phyloP scores from a whole-genome alignment of 1,140 invertebrate genomes.

The Holcopasites calliopsidis region DNA sequence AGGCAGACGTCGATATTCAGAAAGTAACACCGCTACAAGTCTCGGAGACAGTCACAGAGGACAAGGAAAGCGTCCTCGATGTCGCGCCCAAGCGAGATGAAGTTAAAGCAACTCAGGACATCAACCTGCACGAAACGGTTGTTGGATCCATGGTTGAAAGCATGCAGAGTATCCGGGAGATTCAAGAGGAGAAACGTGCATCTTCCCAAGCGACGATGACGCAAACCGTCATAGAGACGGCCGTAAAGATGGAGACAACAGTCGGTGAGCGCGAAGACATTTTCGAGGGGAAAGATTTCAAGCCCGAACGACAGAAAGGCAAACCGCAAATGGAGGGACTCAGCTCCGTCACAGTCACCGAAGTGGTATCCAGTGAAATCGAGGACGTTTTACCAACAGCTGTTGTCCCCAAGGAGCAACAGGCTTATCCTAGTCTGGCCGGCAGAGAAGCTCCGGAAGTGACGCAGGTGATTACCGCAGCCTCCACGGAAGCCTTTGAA shows the following conservation, averaged over 20 bases:
- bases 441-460: conserved; percentile 66
- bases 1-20: conserved; percentile 70
- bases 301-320: conserved; percentile 63
- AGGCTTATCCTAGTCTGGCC: conserved; percentile 61
- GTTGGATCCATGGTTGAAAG: conserved; percentile 69
- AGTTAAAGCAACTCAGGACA: conserved; percentile 63
- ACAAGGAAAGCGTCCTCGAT: conserved; percentile 71
- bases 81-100: conserved; percentile 40
- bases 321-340: conserved; percentile 63
- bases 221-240: conserved; percentile 75
- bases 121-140: conserved; percentile 70
- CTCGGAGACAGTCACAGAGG: conserved; percentile 75
- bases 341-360: conserved; percentile 66
- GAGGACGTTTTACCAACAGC: conserved; percentile 59
- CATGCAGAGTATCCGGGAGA: conserved; percentile 67
- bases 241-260: conserved; percentile 74
- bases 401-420: conserved; percentile 61
- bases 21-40: conserved; percentile 75
- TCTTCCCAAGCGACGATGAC: conserved; percentile 71
- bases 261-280: conserved; percentile 68
- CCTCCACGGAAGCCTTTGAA: conserved; percentile 57
- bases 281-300: conserved; percentile 53
- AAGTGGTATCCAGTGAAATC: conserved; percentile 68
- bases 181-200: conserved; percentile 61
- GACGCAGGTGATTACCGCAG: conserved; percentile 65